phyloP scores from a whole-genome alignment of 2,113 vertebrate genomes.

The Gallinago jamesoni region DNA sequence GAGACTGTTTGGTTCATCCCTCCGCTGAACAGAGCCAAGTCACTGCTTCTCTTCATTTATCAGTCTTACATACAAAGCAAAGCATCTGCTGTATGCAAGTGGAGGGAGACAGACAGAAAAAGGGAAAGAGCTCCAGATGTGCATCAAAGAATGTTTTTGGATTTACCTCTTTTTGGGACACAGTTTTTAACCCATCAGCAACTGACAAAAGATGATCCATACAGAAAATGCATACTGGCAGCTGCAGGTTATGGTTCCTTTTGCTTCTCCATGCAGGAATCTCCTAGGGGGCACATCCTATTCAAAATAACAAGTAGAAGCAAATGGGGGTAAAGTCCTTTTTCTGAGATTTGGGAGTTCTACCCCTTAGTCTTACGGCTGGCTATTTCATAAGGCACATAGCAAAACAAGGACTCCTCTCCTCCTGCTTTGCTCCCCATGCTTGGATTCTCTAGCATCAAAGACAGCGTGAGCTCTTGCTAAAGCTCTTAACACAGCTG shows the following conservation, averaged over 20 bases:
- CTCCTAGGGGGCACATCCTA: rapidly evolving
- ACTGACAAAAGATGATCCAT: background rate
- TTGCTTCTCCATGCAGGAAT: background rate
- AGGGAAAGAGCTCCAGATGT: background rate
- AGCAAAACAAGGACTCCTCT: background rate
- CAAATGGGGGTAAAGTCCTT: background rate
- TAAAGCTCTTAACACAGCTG: background rate
- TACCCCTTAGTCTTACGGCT: background rate
- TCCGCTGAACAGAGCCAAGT: background rate
- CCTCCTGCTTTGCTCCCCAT: background rate
- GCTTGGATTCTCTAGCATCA: background rate
- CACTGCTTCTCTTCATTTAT: background rate
- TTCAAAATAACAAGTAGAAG: background rate
- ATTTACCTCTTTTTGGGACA: background rate
- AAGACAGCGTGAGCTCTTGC: background rate
- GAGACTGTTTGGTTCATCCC: background rate
- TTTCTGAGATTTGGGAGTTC: background rate
- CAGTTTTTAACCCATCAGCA: background rate
- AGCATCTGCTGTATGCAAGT: background rate
- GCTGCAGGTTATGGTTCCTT: background rate
- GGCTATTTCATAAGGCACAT: background rate
- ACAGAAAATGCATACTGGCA: background rate
- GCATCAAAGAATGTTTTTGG: background rate
- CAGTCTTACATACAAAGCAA: background rate
- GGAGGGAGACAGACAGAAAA: background rate